Evolutionary conservation across 2,113 vertebrate genomes (phyloP).

Genomic region (Chrysochloris asiatica): DNA sequence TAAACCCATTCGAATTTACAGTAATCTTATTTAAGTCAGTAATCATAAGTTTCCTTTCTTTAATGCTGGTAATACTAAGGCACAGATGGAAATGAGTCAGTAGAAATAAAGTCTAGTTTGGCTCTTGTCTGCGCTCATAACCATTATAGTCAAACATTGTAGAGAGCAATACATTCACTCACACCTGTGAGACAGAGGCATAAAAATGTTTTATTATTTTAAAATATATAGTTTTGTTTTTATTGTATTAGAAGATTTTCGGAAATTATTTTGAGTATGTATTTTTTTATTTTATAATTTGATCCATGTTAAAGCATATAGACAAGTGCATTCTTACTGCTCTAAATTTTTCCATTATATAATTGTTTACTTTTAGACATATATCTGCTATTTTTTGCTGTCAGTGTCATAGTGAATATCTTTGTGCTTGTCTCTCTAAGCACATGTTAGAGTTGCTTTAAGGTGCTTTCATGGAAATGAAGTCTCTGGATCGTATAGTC

Average conservation of each 20-base stretch:
- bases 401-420: too few relatives aligned
- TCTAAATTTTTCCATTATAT: too few relatives aligned
- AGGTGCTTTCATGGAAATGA: too few relatives aligned
- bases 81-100: neutral
- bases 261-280: conserved; percentile 9
- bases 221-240: conserved; percentile 1
- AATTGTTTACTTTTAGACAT: too few relatives aligned
- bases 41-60: neutral
- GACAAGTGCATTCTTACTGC: too few relatives aligned
- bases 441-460: too few relatives aligned
- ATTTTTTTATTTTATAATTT: neutral
- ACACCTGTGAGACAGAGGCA: neutral
- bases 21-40: neutral
- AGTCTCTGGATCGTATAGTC: too few relatives aligned
- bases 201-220: conserved; percentile 2
- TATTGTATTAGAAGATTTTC: neutral
- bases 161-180: neutral
- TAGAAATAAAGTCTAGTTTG: neutral
- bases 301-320: too few relatives aligned
- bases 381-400: too few relatives aligned
- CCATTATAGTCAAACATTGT: neutral
- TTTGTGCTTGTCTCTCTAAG: too few relatives aligned
- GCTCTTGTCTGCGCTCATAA: neutral
- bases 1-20: neutral
- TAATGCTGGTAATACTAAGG: neutral